Percentiles rank a stretch among this genome's conserved stretches.
Conservation (phyloP, 2,888 invertebrate genomes). For the Kuschelorhynchus macadamiae region DNA sequence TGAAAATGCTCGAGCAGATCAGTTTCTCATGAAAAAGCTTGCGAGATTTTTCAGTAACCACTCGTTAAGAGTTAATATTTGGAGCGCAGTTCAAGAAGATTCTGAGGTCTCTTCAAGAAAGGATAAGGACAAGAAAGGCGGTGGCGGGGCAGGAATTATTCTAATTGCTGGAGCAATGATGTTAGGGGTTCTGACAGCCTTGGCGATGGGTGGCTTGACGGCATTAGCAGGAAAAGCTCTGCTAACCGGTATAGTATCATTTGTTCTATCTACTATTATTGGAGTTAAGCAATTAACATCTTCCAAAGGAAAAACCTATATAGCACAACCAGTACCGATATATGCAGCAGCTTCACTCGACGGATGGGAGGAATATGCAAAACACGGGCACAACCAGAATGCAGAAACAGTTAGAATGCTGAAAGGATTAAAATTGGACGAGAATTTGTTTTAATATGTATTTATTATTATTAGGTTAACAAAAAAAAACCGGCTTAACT, state of each 20-base stretch:
- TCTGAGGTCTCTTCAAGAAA: slow-evolving; percentile 60
- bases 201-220: slow-evolving; percentile 80
- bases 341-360: not conserved
- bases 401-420: not conserved
- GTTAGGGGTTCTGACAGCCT: slow-evolving; percentile 79
- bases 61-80: slow-evolving; percentile 77
- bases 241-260: slow-evolving; percentile 83
- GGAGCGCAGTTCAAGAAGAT: slow-evolving; percentile 69
- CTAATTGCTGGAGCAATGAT: slow-evolving; percentile 71
- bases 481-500: too few species aligned
- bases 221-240: slow-evolving; percentile 84
- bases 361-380: slow-evolving; percentile 12
- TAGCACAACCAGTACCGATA: not conserved
- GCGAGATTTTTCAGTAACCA: slow-evolving; percentile 81
- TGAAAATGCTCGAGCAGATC: slow-evolving; percentile 80
- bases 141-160: slow-evolving; percentile 69
- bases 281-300: slow-evolving; percentile 73
- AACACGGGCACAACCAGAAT: not conserved
- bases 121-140: slow-evolving; percentile 65
- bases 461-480: too few species aligned
- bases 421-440: too few species aligned
- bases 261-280: slow-evolving; percentile 80
- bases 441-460: too few species aligned
- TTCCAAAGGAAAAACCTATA: not conserved
- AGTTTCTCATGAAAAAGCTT: slow-evolving; percentile 79